Base-by-base conservation (phyloP, 1,140 invertebrate genomes). In the Drosophila chauvacae region DNA sequence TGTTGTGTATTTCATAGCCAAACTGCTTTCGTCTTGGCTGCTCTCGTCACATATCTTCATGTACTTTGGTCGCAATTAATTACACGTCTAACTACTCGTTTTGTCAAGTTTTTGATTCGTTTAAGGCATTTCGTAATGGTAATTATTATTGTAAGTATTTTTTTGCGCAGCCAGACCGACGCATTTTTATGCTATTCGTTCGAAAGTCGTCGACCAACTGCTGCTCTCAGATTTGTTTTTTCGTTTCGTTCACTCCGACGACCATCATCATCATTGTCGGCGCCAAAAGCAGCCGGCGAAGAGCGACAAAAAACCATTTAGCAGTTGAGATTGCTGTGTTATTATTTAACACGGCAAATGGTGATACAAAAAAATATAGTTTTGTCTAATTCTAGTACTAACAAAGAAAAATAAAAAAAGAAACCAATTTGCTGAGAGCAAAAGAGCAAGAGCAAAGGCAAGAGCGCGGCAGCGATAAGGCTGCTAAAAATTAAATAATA, bases 161-260 rank as follows among this genome's bases (percentile, higher is more conserved):
- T 68, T 64, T 76, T 81, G 76, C 66, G 68, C 66, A 50, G 79
- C 74, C 64, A 73, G 50, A 61, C 74, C 63, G 74, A 82, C 44
- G 55, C 70, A 73, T 73, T 86, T 81, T 84, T 84, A 90, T 84
- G 88, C 74, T 79, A 76, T 91, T 82, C 84, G 81, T 85, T 91
- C 81, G 88, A 91, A 91, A 91, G 88, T 88, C 72, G 78, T 81
- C 88, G 84, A 85, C 81, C 84, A 91, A 91, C 88, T 91, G 84
- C 73, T 80, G 84, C 73, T 80, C 60, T 76, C 73, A 76, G 66
- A 73, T 75, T 78, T 81, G 37, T 72, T 72, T 76, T 61, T 73
- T 76, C 79, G 20, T 72, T 77, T 76, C 64, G 61, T 70, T 72
- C 81, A 48, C 66, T 79, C 57, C 53, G 20, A 37, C 60, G 59